Evolutionary conservation across 2,888 invertebrate genomes (phyloP).

Genomic region (Neoaliturus tenellus): DNA sequence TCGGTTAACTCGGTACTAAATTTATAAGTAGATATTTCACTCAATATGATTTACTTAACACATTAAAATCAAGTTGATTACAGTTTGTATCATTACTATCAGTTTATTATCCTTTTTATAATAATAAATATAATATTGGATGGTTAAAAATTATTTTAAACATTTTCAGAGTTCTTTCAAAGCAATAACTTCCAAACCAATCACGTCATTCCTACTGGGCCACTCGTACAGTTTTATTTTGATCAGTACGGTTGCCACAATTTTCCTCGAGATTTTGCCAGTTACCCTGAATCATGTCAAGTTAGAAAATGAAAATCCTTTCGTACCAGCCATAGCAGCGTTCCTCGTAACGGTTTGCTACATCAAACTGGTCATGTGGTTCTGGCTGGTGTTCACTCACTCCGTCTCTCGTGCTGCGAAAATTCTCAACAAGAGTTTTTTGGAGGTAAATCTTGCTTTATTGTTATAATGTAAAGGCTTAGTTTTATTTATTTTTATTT

Average conservation of each 20-base stretch:
- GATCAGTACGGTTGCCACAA: not conserved
- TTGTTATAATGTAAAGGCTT: too few relatives aligned
- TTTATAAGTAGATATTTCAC: too few relatives aligned
- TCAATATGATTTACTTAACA: too few relatives aligned
- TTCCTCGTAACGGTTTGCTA: not conserved
- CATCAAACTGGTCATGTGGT: not conserved
- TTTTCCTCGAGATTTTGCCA: not conserved
- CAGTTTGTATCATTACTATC: too few relatives aligned
- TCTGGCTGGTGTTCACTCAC: slow-evolving; percentile 19
- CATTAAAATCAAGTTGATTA: too few relatives aligned
- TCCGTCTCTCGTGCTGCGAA: not conserved
- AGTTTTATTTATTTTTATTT: too few relatives aligned
- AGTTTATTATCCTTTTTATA: too few relatives aligned
- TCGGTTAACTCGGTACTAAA: too few relatives aligned
- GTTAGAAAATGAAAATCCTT: not conserved
- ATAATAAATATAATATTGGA: too few relatives aligned
- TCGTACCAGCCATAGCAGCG: not conserved
- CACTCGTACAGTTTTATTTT: not conserved
- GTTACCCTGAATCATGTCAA: not conserved
- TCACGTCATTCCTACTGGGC: not conserved
- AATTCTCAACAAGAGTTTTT: not conserved
- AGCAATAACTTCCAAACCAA: not conserved
- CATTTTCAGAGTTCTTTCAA: not conserved
- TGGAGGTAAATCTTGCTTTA: not conserved
- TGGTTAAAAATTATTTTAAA: too few relatives aligned